Percentiles rank a stretch among this genome's conserved stretches.
These are phyloP conservation scores for Brachypteracias leptosomus DNA, from an alignment of 2,113 vertebrate genomes.

Conservation along the genomic window DNA sequence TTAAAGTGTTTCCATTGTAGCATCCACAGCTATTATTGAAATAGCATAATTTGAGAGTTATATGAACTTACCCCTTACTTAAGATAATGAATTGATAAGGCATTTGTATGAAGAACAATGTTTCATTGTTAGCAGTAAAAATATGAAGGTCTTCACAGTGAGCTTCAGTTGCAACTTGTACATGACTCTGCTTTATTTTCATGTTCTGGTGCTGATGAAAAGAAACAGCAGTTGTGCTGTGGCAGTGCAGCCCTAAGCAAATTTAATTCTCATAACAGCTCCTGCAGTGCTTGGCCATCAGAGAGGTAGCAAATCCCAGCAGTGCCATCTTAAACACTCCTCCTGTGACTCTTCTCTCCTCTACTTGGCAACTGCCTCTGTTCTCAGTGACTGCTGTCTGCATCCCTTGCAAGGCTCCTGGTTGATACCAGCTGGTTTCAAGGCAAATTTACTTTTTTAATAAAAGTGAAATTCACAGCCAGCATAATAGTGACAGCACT, in stretches of 20 bases:
- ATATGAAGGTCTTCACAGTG: neutral
- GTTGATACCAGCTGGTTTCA: neutral
- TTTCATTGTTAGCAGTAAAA: constrained; percentile 12
- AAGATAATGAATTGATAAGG: constrained; percentile 6
- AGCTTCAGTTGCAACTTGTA: neutral
- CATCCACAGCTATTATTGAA: constrained; percentile 5
- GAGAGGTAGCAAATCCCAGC: neutral
- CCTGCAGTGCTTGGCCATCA: neutral
- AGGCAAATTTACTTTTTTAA: constrained; percentile 24
- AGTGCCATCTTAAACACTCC: neutral
- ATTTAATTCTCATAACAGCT: neutral
- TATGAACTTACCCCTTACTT: neutral
- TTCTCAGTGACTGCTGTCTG: neutral
- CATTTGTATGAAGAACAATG: constrained; percentile 4
- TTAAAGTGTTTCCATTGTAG: constrained; percentile 31
- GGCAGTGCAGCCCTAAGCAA: neutral
- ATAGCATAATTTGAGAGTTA: constrained; percentile 5
- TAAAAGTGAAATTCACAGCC: neutral
- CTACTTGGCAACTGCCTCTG: neutral
- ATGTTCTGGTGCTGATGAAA: neutral
- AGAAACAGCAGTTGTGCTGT: neutral
- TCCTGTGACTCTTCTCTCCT: neutral
- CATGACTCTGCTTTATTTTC: neutral
- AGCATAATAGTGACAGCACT: neutral
- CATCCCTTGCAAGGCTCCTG: neutral